Conservation (phyloP, 2,888 invertebrate species). For the Ophioninae sp. region DNA sequence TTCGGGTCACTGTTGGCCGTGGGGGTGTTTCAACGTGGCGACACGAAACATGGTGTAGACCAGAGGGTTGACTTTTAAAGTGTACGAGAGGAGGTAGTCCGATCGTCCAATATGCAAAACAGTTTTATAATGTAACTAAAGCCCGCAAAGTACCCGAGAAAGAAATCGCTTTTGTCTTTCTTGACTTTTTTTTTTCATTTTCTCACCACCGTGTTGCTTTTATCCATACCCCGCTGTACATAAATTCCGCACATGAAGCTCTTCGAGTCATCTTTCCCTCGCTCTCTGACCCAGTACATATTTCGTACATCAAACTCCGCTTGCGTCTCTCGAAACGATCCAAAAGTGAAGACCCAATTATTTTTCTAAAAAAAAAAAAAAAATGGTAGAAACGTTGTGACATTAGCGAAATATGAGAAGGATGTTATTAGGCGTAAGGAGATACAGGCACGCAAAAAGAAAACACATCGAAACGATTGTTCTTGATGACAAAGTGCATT, state of each 20-base stretch:
- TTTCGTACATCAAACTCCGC: constrained; percentile 20
- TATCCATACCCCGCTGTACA: constrained; percentile 26
- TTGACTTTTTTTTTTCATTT: not conserved
- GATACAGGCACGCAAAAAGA: constrained; percentile 1
- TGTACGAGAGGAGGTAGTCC: too few relatives aligned
- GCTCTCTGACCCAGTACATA: constrained; percentile 16
- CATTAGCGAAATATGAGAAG: constrained; percentile 14
- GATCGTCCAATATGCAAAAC: not conserved
- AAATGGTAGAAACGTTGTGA: not conserved
- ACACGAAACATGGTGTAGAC: too few relatives aligned
- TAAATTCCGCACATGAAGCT: constrained; percentile 14
- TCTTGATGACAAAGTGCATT: constrained; percentile 69
- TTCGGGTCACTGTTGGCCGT: too few relatives aligned
- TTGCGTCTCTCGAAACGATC: constrained; percentile 9
- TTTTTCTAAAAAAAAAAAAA: not conserved
- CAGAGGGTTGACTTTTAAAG: too few relatives aligned
- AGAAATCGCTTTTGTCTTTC: not conserved
- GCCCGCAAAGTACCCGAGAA: not conserved
- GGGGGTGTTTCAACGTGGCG: too few relatives aligned
- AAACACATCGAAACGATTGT: constrained; percentile 51
- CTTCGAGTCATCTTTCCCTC: constrained; percentile 4
- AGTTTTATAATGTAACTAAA: not conserved
- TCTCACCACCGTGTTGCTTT: constrained; percentile 20
- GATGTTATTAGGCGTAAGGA: not conserved
- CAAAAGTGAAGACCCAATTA: not conserved